Evolutionary conservation across 2,113 vertebrate species (phyloP).

Genomic region (Dascyllus trimaculatus): DNA sequence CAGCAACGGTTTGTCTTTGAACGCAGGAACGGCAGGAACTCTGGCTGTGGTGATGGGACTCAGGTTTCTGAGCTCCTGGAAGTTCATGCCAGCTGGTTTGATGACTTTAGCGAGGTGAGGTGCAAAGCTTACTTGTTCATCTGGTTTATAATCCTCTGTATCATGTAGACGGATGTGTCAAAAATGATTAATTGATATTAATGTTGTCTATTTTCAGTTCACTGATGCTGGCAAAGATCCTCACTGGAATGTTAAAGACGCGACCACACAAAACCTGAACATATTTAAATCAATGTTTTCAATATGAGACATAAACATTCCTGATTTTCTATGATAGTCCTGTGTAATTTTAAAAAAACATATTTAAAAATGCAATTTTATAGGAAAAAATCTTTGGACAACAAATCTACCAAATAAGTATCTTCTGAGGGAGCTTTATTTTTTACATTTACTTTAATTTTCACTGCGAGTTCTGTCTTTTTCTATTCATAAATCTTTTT

Average conservation of each 20-base stretch:
- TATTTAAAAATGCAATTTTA: background rate
- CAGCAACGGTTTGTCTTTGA: constrained; percentile 1
- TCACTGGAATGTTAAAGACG: constrained; percentile 75
- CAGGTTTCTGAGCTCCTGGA: constrained; percentile 91
- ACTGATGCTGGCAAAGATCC: constrained; percentile 88
- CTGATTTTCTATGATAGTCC: background rate
- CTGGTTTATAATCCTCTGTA: background rate
- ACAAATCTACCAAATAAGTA: too few relatives aligned
- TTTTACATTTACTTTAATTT: too few relatives aligned
- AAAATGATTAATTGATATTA: background rate
- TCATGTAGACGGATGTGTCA: background rate
- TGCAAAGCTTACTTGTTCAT: background rate
- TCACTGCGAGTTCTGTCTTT: too few relatives aligned
- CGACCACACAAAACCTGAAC: constrained; percentile 59
- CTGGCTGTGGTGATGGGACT: constrained; percentile 91
- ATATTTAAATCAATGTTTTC: background rate
- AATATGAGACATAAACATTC: constrained; percentile 12
- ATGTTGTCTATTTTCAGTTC: constrained; percentile 81
- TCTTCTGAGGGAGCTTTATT: too few relatives aligned
- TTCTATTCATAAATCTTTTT: too few relatives aligned
- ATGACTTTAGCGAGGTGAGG: constrained; percentile 90
- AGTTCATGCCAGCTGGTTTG: constrained; percentile 94
- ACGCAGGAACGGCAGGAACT: constrained; percentile 88
- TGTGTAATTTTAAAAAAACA: constrained; percentile 4
- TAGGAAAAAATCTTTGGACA: background rate